Conservation (phyloP, 2,797 vertebrate species). For the Lates japonicus region DNA sequence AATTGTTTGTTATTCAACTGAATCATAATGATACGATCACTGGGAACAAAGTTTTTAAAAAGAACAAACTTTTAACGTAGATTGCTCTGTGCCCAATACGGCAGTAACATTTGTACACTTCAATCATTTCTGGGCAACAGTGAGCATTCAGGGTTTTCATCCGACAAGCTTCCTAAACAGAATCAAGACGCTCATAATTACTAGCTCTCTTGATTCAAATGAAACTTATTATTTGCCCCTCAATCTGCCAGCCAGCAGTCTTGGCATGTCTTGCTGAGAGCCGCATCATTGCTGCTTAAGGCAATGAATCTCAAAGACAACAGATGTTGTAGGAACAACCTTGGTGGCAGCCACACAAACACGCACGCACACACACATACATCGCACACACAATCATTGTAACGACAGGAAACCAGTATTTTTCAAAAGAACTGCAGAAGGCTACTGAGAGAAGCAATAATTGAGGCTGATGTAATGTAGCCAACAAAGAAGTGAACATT, state of each 20-base stretch:
- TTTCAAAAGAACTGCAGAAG: constrained; percentile 36
- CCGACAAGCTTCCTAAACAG: constrained; percentile 45
- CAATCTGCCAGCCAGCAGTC: constrained; percentile 67
- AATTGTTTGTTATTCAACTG: not conserved
- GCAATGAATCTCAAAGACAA: constrained; percentile 79
- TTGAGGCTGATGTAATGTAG: constrained; percentile 36
- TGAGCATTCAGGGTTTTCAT: constrained; percentile 33
- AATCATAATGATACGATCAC: constrained; percentile 15
- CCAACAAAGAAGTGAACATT: constrained; percentile 52
- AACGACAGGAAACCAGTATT: constrained; percentile 29
- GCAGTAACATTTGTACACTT: constrained; percentile 21
- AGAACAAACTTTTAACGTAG: constrained; percentile 8
- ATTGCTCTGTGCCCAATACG: constrained; percentile 18
- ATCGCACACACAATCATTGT: constrained; percentile 8
- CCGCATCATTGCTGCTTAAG: constrained; percentile 75
- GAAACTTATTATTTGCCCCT: constrained; percentile 57
- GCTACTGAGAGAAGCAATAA: constrained; percentile 47
- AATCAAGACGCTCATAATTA: constrained; percentile 59
- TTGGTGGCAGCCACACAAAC: constrained; percentile 62
- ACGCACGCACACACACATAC: constrained; percentile 42
- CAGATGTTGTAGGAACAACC: constrained; percentile 76
- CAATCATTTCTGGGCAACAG: constrained; percentile 43
- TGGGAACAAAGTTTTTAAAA: constrained; percentile 11
- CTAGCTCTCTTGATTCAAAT: constrained; percentile 53
- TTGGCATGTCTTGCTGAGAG: constrained; percentile 76